Evolutionary conservation across 1,140 invertebrate genomes (phyloP), one percentile per base, ranked within the genome.

Genomic region (Diplogasteroides magnus): DNA sequence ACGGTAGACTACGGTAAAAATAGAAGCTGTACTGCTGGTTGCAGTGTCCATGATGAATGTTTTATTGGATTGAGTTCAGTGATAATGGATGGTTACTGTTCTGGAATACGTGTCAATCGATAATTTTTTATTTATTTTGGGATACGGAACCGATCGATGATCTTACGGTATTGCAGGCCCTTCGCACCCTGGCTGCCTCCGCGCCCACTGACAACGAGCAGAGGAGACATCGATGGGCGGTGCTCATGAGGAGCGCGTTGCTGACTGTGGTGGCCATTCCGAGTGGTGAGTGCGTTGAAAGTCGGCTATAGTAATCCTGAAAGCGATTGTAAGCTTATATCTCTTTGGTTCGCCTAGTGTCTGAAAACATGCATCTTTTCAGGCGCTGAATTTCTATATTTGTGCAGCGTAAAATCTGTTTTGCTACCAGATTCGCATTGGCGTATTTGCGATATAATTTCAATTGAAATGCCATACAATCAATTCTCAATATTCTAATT

Each of bases 1-100:
- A 86, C 75, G 75, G 83, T 60, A 83, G 86, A 13, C 88, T 90
- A 72, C 94, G 92, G 90, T 88, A 88, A 37, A 86, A 87, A 72
- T 84, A 94, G 75, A 84, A 96, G 57, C 91, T 93, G 80, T 92
- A 91, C 83, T 89, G 91, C 59, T 84, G 96, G 15, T 90, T 89
- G 14, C 27, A 66, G 25, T 91, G 91, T 79, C 87, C 97, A 27
- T 88, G 96, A 48, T 92, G 95, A 84, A 86, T 93, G 48, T 89
- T 91, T 14, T 94, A 94, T 86, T 91, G 91, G 55, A 83, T 85
- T 86, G 78, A 79, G 67, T 72, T 60, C 48, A 62, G n/a, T 28
- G 56, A 26, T 25, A 56, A 55, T 37, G 13, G 23, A 56, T 25
- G 2, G 37, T 75, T 27, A 74, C 37, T 29, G 31, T 31, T 23